Evolutionary conservation across 2,113 vertebrate species (phyloP), one percentile per base, ranked within the genome.

Genomic region (Bagarius yarrelli): DNA sequence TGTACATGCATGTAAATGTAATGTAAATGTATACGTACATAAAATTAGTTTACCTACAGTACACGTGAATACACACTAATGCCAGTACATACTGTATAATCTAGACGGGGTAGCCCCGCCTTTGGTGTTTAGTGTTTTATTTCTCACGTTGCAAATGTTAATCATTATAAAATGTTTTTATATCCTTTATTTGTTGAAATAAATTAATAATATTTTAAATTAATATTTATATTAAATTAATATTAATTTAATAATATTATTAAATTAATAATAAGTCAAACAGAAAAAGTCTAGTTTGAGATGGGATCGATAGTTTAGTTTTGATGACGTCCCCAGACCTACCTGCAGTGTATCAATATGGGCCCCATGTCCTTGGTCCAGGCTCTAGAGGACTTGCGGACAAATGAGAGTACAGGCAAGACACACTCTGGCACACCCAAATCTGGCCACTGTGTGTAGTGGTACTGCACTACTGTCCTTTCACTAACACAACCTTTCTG

Each of bases 371-470:
- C 87, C 0, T 93, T 91, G 5, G 89, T 86, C 87, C 93, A 92
- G 56, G 94, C 94, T 0, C 88, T 90, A 0, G 96, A 94, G 0
- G 96, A 96, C 86, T 96, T 98, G 82, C 91, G 93, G 89, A 99
- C 90, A 1, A 99, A 99, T 78, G 93, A 94, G 80, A 99, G 93
- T 50, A 99, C 94, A 0, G 98, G 97, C 78, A 98, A 91, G 0
- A 95, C 89, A 5, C 96, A 95, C 3, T 97, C 95, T 0, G 97
- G 96, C 66, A 97, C 96, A 0, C 98, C 97, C 96, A 97, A 97
- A 88, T 98, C 97, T 15, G 98, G 97, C 98, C 98, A 99, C 87
- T 97, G 97, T 13, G 97, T 99, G 86, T 98, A 99, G 81, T 99
- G 97, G 88, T 94, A 99, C 83, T 99, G 98, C 0, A 88, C 92